Evolutionary conservation across 1,140 invertebrate species (phyloP).

Genomic region (Drosophila truncata): DNA sequence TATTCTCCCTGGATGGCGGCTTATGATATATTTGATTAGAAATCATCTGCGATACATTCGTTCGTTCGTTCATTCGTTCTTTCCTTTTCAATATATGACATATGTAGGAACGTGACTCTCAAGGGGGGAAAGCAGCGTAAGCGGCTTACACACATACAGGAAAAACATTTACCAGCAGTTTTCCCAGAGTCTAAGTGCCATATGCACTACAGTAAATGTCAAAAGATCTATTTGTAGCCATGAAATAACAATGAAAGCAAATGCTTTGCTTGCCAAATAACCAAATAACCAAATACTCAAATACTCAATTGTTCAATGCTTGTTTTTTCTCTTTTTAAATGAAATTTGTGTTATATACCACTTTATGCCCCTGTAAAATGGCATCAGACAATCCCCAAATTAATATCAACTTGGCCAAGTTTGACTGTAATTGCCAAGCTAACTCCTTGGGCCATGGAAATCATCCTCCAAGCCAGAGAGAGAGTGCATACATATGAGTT

Average conservation of each 20-base stretch:
- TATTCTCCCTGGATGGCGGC: conserved; percentile 22
- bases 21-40: conserved; percentile 50
- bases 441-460: neutral
- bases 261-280: conserved; percentile 2
- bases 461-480: conserved; percentile 9
- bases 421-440: conserved; percentile 24
- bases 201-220: conserved; percentile 20
- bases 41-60: conserved; percentile 43
- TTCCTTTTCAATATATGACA: conserved; percentile 34
- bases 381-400: conserved; percentile 8
- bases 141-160: conserved; percentile 27
- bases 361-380: neutral
- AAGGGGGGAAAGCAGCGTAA: conserved; percentile 13
- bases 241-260: conserved; percentile 4
- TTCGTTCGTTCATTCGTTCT: conserved; percentile 11
- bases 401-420: conserved; percentile 7
- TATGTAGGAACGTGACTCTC: conserved; percentile 37
- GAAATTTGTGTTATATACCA: neutral
- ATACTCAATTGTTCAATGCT: neutral
- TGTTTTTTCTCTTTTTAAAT: neutral
- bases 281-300: neutral
- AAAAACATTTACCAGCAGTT: conserved; percentile 33
- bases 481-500: conserved; percentile 48
- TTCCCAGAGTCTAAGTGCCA: conserved; percentile 22
- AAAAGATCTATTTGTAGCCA: conserved; percentile 21